Conservation (phyloP, 2,888 invertebrate species). For the Drosophila eohydei region DNA sequence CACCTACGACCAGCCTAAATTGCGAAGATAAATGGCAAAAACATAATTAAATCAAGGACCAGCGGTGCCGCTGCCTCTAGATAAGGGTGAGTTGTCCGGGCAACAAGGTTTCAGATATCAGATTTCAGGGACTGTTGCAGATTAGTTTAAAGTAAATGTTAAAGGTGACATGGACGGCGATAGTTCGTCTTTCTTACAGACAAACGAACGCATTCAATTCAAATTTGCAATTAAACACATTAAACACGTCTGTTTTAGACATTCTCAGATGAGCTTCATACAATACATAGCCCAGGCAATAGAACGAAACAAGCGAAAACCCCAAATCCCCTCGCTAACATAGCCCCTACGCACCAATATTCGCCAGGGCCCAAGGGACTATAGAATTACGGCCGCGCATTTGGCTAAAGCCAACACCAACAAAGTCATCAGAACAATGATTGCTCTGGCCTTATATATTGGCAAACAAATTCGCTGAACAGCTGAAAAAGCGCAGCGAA, state of each 20-base stretch:
- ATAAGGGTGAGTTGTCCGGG: neutral
- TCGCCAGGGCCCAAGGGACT: constrained; percentile 42
- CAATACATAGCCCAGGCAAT: constrained; percentile 47
- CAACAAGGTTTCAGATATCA: neutral
- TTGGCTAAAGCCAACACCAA: constrained; percentile 61
- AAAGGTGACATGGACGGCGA: neutral
- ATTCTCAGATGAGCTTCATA: constrained; percentile 5
- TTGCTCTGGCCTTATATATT: constrained; percentile 59
- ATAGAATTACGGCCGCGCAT: constrained; percentile 52
- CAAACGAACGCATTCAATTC: constrained; percentile 14
- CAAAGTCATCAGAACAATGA: constrained; percentile 77
- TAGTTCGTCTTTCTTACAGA: neutral
- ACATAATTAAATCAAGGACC: constrained; percentile 23
- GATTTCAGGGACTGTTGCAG: too few species aligned
- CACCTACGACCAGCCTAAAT: neutral
- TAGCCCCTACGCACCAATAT: constrained; percentile 8
- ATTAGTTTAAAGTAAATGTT: neutral
- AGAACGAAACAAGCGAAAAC: constrained; percentile 51
- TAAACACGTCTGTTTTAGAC: constrained; percentile 36
- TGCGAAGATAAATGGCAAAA: constrained; percentile 21
- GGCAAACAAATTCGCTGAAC: constrained; percentile 50
- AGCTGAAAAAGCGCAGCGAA: constrained; percentile 58
- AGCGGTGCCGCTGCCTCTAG: neutral
- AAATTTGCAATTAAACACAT: constrained; percentile 59
- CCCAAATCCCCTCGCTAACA: constrained; percentile 26